Evolutionary conservation across 2,888 invertebrate genomes (phyloP).

Genomic region (Alitta virens): DNA sequence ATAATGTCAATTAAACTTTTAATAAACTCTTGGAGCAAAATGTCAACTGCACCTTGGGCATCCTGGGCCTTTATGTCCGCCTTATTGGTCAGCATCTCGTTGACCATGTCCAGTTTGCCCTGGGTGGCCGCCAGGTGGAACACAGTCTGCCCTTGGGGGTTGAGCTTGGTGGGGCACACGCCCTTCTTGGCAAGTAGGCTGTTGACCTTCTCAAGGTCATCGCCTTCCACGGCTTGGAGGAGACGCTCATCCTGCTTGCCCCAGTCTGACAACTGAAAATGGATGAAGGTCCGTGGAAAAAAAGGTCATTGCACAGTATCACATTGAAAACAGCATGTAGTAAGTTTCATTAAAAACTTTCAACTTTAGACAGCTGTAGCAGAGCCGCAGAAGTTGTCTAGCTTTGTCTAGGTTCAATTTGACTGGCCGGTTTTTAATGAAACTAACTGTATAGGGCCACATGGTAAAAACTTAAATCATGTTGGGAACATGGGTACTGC

Average conservation of each 20-base stretch:
- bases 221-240: slow-evolving; percentile 42
- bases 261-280: slow-evolving; percentile 48
- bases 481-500: too few relatives aligned
- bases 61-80: slow-evolving; percentile 39
- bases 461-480: too few relatives aligned
- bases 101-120: slow-evolving; percentile 40
- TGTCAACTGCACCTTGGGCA: slow-evolving; percentile 13
- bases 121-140: slow-evolving; percentile 46
- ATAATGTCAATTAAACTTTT: not conserved
- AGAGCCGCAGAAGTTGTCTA: too few relatives aligned
- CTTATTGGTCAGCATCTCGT: slow-evolving; percentile 36
- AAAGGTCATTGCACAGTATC: too few relatives aligned
- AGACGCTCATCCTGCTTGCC: slow-evolving; percentile 52
- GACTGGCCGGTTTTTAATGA: too few relatives aligned
- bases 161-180: slow-evolving; percentile 44
- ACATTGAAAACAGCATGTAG: too few relatives aligned
- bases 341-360: too few relatives aligned
- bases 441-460: too few relatives aligned
- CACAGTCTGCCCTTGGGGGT: slow-evolving; percentile 48
- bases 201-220: slow-evolving; percentile 39
- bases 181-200: slow-evolving; percentile 41
- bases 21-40: not conserved
- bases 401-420: too few relatives aligned
- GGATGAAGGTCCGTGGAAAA: too few relatives aligned
- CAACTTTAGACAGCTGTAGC: too few relatives aligned